These are phyloP conservation scores for Tarsius wallacei DNA, from an alignment of 2,797 vertebrate genomes.

Conservation along the genomic window DNA sequence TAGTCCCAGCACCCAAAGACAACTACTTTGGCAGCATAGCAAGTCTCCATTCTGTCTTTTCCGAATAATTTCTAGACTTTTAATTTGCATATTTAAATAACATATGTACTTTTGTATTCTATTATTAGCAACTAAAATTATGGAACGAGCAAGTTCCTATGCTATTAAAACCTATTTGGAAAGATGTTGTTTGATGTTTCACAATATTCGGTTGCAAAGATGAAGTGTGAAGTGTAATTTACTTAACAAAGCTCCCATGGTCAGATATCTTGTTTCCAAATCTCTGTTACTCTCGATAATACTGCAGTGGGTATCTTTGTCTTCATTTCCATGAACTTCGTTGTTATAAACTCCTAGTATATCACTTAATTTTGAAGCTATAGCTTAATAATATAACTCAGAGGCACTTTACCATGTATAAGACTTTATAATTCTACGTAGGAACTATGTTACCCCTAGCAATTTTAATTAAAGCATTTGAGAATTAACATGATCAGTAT, in stretches of 20 bases:
- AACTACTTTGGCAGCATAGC: background rate
- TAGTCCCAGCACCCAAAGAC: background rate
- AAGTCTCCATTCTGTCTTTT: conserved; percentile 11
- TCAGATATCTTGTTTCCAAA: background rate
- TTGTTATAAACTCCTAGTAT: background rate
- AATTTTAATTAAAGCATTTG: conserved; percentile 5
- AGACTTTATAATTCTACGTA: background rate
- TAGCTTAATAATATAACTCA: conserved; percentile 22
- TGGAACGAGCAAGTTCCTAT: background rate
- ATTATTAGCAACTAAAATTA: conserved; percentile 37
- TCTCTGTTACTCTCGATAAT: conserved; percentile 39
- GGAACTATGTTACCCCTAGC: background rate
- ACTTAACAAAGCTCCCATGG: background rate
- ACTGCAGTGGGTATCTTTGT: background rate
- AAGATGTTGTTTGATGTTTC: background rate
- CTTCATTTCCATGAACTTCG: background rate
- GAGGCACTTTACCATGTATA: background rate
- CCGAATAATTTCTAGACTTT: conserved; percentile 11
- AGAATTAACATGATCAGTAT: background rate
- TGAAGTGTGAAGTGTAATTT: conserved; percentile 27
- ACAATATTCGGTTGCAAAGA: background rate
- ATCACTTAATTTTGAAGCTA: conserved; percentile 39
- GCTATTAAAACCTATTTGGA: background rate
- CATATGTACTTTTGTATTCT: background rate
- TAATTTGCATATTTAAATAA: background rate